Evolutionary conservation across 2,113 vertebrate genomes (phyloP).

Genomic region (Toxostoma redivivum): DNA sequence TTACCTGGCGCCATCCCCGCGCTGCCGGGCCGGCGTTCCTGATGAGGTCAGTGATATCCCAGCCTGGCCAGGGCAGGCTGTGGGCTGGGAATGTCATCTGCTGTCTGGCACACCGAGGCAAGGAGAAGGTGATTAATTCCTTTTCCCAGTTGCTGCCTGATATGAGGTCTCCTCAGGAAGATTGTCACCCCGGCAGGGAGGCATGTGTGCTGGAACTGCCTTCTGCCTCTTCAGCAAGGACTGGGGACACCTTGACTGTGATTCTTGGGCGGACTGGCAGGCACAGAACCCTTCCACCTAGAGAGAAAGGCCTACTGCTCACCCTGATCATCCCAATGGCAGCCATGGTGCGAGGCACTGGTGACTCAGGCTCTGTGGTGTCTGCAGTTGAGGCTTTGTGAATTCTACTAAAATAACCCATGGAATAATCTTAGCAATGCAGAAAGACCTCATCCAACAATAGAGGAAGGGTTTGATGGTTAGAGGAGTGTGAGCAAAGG

Average conservation of each 20-base stretch:
- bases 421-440: neutral
- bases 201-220: neutral
- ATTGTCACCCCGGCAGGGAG: neutral
- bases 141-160: neutral
- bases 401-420: neutral
- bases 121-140: neutral
- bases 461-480: accelerated
- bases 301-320: neutral
- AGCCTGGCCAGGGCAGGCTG: neutral
- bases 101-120: neutral
- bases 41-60: slow-evolving; percentile 41
- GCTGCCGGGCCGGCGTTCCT: neutral
- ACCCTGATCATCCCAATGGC: neutral
- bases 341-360: accelerated
- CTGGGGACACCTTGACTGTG: neutral
- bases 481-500: neutral
- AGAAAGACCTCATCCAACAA: neutral
- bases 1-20: neutral
- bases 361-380: neutral
- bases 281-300: neutral
- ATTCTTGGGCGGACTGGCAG: neutral
- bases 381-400: neutral
- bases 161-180: neutral
- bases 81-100: neutral
- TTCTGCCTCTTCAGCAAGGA: neutral